Conservation (phyloP, 2,797 vertebrate genomes). For the Falco columbarius region DNA sequence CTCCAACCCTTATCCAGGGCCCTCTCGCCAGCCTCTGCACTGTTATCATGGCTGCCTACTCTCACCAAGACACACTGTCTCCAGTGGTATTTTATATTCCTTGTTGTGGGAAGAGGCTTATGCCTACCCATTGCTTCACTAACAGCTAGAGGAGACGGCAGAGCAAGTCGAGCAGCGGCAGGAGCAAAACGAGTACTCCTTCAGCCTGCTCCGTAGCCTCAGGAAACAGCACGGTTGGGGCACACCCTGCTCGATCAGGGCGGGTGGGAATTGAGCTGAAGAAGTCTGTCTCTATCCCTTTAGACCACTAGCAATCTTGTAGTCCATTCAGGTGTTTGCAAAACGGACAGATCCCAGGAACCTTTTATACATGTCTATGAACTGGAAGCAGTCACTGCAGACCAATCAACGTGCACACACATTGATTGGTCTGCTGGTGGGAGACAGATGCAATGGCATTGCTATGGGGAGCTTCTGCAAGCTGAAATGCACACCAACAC, state of each 20-base stretch:
- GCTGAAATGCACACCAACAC: background rate
- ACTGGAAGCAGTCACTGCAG: background rate
- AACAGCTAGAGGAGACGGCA: background rate
- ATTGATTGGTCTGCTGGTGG: fast-evolving
- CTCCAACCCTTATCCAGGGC: background rate
- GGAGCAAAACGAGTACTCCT: background rate
- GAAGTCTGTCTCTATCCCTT: background rate
- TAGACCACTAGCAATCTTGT: background rate
- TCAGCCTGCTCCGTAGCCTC: conserved; percentile 36
- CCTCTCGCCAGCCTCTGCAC: background rate
- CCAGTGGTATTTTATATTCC: conserved; percentile 13
- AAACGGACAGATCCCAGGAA: background rate
- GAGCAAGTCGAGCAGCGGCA: background rate
- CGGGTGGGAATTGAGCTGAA: background rate
- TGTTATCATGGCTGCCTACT: conserved; percentile 23
- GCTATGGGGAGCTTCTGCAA: background rate
- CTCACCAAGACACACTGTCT: conserved; percentile 54
- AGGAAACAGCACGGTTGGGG: background rate
- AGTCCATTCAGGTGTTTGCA: background rate
- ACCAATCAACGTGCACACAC: fast-evolving
- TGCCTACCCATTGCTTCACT: conserved; percentile 34
- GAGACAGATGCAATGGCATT: background rate
- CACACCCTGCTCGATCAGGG: conserved; percentile 10
- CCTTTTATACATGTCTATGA: background rate
- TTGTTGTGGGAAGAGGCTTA: conserved; percentile 52